phyloP scores from a whole-genome alignment of 1,140 invertebrate species.

The Drosophila ironensis region DNA sequence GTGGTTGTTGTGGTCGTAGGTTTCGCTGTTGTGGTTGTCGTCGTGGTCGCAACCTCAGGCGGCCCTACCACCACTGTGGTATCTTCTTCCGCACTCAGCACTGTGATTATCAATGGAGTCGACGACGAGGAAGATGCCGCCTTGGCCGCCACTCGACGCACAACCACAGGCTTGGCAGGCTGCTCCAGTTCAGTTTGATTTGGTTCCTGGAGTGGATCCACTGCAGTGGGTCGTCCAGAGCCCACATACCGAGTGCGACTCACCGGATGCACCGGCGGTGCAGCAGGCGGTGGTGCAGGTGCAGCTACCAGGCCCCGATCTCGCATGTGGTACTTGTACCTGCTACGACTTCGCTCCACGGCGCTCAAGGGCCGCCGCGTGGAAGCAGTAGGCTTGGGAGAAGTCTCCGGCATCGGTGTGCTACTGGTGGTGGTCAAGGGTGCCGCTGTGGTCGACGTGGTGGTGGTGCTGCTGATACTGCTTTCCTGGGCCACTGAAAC shows the following conservation, averaged over 20 bases:
- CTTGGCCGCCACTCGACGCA: constrained; percentile 46
- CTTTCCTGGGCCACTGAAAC: constrained; percentile 74
- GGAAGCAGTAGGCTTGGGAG: constrained; percentile 35
- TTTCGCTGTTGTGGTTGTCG: constrained; percentile 22
- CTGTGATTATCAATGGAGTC: constrained; percentile 82
- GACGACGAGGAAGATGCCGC: constrained; percentile 54
- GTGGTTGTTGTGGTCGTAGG: constrained; percentile 31
- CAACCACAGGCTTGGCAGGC: constrained; percentile 17
- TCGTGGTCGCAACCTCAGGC: constrained; percentile 21
- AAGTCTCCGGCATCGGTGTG: constrained; percentile 15
- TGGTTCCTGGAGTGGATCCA: constrained; percentile 19
- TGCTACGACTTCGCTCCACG: constrained; percentile 69
- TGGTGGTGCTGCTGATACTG: constrained; percentile 8
- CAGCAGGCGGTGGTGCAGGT: background rate
- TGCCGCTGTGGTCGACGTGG: background rate
- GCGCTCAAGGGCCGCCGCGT: constrained; percentile 58
- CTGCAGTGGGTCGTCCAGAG: constrained; percentile 52
- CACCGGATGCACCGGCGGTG: constrained; percentile 20
- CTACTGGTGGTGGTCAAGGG: constrained; percentile 19
- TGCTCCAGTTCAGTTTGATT: constrained; percentile 25
- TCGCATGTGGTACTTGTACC: constrained; percentile 83
- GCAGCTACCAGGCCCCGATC: constrained; percentile 58
- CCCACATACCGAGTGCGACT: constrained; percentile 60
- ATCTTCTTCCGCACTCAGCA: constrained; percentile 80
- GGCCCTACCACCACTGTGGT: constrained; percentile 53